A percentile compares a stretch with the other conserved stretches of the same genome.
These are phyloP conservation scores for Drosophila suboccidentalis DNA, from an alignment of 2,888 invertebrate genomes.

Conservation along the genomic window DNA sequence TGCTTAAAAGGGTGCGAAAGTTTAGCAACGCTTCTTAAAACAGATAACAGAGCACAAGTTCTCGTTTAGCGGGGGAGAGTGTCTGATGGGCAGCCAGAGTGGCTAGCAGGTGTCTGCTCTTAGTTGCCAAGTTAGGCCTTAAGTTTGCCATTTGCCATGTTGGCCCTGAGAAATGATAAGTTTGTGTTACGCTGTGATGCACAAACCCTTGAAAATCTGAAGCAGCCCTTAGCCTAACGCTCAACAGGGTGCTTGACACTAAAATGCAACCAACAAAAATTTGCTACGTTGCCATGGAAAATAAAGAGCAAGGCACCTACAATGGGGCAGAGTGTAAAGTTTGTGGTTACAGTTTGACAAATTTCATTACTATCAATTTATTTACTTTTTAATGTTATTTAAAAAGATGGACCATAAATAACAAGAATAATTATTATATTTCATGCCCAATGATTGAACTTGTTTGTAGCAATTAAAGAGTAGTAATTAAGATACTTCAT, in stretches of 20 bases:
- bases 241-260: constrained; percentile 58
- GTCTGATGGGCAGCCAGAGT: constrained; percentile 62
- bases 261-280: constrained; percentile 41
- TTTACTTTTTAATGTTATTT: not conserved
- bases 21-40: constrained; percentile 56
- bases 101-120: constrained; percentile 58
- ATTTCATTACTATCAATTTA: not conserved
- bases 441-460: too few species aligned
- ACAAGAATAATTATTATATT: too few species aligned
- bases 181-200: constrained; percentile 10
- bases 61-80: constrained; percentile 35
- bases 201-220: constrained; percentile 21
- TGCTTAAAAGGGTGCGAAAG: constrained; percentile 76
- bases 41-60: constrained; percentile 48
- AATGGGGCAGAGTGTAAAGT: constrained; percentile 17
- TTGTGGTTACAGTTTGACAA: not conserved
- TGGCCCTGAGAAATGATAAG: constrained; percentile 29
- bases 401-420: too few species aligned
- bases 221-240: constrained; percentile 44
- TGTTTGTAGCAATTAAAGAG: not conserved
- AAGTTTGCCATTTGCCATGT: constrained; percentile 17
- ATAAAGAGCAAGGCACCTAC: constrained; percentile 12
- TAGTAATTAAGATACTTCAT: not conserved
- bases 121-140: constrained; percentile 36
- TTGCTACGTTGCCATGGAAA: constrained; percentile 18